A percentile compares a stretch with the other conserved stretches of the same genome.
phyloP scores from a whole-genome alignment of 2,113 vertebrate species.

The Myiopsitta monachus region DNA sequence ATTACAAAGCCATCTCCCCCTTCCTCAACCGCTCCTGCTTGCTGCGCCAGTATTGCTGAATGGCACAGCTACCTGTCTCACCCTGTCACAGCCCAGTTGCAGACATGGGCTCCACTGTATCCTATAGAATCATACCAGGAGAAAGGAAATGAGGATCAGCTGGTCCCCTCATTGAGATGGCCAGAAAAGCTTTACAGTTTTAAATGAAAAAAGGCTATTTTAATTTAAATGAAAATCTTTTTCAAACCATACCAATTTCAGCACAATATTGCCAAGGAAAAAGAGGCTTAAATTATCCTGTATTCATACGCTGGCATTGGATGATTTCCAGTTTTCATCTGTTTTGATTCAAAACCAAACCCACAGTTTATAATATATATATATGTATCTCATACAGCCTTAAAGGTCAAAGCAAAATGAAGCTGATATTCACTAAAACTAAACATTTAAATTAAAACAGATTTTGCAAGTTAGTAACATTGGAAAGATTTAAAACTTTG shows the following conservation, averaged over 20 bases:
- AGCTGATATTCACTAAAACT: not conserved
- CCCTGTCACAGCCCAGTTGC: not conserved
- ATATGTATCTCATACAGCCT: not conserved
- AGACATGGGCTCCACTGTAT: not conserved
- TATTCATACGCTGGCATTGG: not conserved
- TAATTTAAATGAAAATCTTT: conserved; percentile 24
- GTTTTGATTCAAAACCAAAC: conserved; percentile 4
- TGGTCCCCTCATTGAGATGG: not conserved
- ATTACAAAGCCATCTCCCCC: not conserved
- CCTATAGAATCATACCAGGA: not conserved
- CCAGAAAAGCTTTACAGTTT: not conserved
- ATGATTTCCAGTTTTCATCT: conserved; percentile 17
- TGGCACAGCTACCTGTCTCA: not conserved
- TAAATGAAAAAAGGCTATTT: not conserved
- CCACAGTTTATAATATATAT: not conserved
- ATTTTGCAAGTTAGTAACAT: not conserved
- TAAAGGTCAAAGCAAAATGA: not conserved
- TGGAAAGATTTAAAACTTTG: not conserved
- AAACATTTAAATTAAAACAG: not conserved
- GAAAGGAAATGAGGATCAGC: not conserved
- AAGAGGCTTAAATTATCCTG: conserved; percentile 19
- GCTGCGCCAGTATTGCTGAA: not conserved
- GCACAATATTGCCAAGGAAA: not conserved
- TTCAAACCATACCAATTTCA: conserved; percentile 17
- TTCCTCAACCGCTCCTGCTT: not conserved